These are phyloP conservation scores for Larimichthys polyactis DNA, from an alignment of 2,113 vertebrate species.

Conservation along the genomic window DNA sequence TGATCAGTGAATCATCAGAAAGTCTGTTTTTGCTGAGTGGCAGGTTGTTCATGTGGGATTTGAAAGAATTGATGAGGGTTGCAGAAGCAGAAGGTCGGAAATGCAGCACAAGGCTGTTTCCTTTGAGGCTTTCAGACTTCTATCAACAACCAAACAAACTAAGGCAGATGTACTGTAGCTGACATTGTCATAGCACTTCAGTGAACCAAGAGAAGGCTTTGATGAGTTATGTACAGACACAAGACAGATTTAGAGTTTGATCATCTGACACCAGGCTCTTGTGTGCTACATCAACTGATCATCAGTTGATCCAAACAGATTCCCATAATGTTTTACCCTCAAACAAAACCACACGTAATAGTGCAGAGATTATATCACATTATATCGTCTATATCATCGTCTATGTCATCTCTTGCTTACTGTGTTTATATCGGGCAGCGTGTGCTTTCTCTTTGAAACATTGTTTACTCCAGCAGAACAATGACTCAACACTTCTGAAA, in stretches of 20 bases:
- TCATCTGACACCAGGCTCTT: background rate
- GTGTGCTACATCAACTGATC: background rate
- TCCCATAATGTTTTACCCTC: background rate
- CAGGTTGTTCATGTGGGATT: background rate
- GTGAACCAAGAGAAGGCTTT: background rate
- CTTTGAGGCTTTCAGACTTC: background rate
- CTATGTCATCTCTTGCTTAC: background rate
- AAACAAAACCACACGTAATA: background rate
- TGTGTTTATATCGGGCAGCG: background rate
- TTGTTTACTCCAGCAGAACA: slow-evolving; percentile 14
- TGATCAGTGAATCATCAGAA: background rate
- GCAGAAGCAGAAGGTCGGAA: background rate
- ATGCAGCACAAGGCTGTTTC: background rate
- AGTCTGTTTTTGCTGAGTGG: background rate
- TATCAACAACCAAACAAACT: background rate
- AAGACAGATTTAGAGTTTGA: background rate
- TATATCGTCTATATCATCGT: background rate
- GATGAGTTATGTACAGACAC: background rate
- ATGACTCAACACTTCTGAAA: slow-evolving; percentile 42
- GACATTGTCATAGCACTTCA: background rate
- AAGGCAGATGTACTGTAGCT: background rate
- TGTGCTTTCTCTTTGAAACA: slow-evolving; percentile 1
- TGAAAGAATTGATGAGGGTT: background rate
- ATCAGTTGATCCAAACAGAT: background rate
- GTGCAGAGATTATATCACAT: background rate